Base-by-base conservation (phyloP, 1,140 invertebrate species). In the Phocides pigmalion region DNA sequence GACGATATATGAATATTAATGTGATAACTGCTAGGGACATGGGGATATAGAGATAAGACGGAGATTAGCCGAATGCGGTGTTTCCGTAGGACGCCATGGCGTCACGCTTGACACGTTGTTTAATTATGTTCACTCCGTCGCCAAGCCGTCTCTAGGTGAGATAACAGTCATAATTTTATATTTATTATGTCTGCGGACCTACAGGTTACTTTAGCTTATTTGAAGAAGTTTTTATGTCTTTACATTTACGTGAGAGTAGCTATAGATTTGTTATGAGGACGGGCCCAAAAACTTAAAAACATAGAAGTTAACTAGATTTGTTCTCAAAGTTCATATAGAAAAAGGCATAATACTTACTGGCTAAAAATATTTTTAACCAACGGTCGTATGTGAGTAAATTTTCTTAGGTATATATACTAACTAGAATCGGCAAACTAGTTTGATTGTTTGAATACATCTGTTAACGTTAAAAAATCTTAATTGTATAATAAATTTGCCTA, bases 101-200 rank as follows among this genome's bases (percentile, higher is more conserved):
- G 49, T 32, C 20, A 49, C 12, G 46, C 15, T 9, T n/a, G 49
- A 1, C 28, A 16, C n/a, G n/a, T n/a, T 15, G 9, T 39, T 46
- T 35, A 53, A 19, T 53, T 37, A 35, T 19, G 32, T 37, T 53
- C 32, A 11, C 28, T 11, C 20, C 46, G 50, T 12, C 50, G 50
- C 50, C 50, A 53, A 17, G 50, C 50, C 15, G 50, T 53, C 50
- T 53, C 50, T 25, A 32, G 25, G 47, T 50, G 17, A 35, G 28
- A 53, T 39, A 20, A 53, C 11, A 3, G 50, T 53, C 11, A 53
- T 35, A 37, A 37, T 19, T 53, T 37, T 32, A 39, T 20, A 53
- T 53, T 53, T 39, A 37, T 20, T 37, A 16, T 12, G 28, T 53
- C 32, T 51, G n/a, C 14, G 15, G 0, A 16, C 6, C 11, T 20